Base-by-base conservation (phyloP, 1,140 invertebrate species). In the Pteromalus puparum region DNA sequence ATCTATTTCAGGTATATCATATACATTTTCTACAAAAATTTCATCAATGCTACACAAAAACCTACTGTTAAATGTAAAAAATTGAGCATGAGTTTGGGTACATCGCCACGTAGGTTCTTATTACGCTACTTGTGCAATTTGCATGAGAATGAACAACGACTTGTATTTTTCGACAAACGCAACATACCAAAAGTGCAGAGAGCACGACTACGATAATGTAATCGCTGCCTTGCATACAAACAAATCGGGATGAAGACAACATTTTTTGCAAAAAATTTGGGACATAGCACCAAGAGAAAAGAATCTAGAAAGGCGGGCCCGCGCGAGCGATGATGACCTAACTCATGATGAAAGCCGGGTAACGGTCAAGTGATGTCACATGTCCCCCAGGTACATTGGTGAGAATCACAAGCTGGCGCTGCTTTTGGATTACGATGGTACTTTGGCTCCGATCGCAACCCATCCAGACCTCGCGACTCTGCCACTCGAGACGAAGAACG, bases 401-500 rank as follows among this genome's bases (percentile, higher is more conserved):
- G 95, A 97, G 85, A 96, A 96, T 34, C 96, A 97, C 87, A 98
- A 98, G 91, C 91, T 98, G 87, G 97, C 97, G 0, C 92, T 98
- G 3, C 92, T 98, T 2, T 91, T 98, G 86, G 97, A 98, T 92
- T 98, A 98, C 90, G 97, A 98, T 89, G 97, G 97, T 26, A 98
- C 97, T 0, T 90, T 98, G 83, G 97, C 97, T 1, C 97, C 97
- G 0, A 97, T 98, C 87, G 97, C 97, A 0, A 96, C 97, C 0
- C 97, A 98, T 93, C 97, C 97, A 0, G 97, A 98, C 92, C 92
- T 98, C 53, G 97, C 97, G 34, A 96, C 96, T 9, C 93, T 98
- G 30, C 97, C 97, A 0, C 90, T 95, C 7, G 97, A 98, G 92
- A 98, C 97, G 3, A 97, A 97, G 88, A 95, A 97, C 87, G 96